These are phyloP conservation scores for Hyposmocoma kahamanoa DNA, from an alignment of 1,140 invertebrate genomes.

Conservation along the genomic window DNA sequence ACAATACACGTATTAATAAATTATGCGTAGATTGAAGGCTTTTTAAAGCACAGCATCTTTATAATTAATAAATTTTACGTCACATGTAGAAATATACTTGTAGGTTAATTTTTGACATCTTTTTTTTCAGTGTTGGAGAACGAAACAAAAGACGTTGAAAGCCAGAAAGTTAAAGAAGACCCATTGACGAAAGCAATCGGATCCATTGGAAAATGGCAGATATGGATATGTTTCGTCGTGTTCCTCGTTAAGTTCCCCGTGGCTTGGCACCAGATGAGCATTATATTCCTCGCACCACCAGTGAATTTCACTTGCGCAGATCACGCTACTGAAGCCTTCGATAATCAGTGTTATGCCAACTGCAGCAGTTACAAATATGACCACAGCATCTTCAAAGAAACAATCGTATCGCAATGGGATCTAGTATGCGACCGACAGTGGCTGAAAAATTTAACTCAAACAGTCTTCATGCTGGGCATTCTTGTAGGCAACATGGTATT, in stretches of 20 bases:
- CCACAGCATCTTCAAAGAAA: slow-evolving; percentile 78
- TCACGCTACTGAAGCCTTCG: slow-evolving; percentile 31
- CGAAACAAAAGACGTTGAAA: slow-evolving; percentile 39
- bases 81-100: background rate
- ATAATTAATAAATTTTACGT: background rate
- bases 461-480: slow-evolving; percentile 84
- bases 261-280: slow-evolving; percentile 81
- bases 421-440: slow-evolving; percentile 79
- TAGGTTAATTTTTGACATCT: background rate
- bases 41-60: too few relatives aligned
- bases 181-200: slow-evolving; percentile 75
- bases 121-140: slow-evolving; percentile 57
- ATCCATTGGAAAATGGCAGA: slow-evolving; percentile 81
- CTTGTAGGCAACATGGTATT: slow-evolving; percentile 82
- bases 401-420: slow-evolving; percentile 84
- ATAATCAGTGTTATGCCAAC: slow-evolving; percentile 52
- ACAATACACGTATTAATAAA: too few relatives aligned
- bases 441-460: slow-evolving; percentile 81
- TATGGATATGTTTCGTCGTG: slow-evolving; percentile 77
- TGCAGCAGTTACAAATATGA: slow-evolving; percentile 77
- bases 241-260: slow-evolving; percentile 82
- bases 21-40: too few relatives aligned
- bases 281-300: slow-evolving; percentile 79
- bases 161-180: slow-evolving; percentile 36
- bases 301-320: slow-evolving; percentile 60